Conservation (phyloP, 2,797 vertebrate genomes). For the Diplodus puntazzo region DNA sequence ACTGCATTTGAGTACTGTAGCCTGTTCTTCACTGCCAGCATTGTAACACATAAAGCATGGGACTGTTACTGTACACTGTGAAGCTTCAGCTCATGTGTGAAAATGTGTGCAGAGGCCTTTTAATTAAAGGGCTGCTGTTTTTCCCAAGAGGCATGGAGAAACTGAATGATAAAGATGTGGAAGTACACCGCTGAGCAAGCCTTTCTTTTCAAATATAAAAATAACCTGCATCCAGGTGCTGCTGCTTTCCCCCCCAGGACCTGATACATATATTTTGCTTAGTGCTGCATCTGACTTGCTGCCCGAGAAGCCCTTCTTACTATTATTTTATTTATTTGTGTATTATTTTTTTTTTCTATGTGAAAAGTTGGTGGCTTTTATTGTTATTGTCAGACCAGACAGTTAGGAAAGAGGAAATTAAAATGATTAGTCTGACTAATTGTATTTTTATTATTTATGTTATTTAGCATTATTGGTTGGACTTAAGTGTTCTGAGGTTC, state of each 20-base stretch:
- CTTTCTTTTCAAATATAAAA: background rate
- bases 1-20: slow-evolving; percentile 53
- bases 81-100: slow-evolving; percentile 31
- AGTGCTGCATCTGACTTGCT: slow-evolving; percentile 49
- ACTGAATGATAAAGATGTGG: slow-evolving; percentile 35
- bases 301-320: slow-evolving; percentile 3
- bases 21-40: slow-evolving; percentile 48
- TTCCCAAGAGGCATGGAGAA: slow-evolving; percentile 46
- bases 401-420: background rate
- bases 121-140: slow-evolving; percentile 14
- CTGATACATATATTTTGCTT: slow-evolving; percentile 16
- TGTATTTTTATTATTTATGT: background rate
- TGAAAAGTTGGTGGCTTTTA: background rate
- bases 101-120: slow-evolving; percentile 15
- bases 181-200: slow-evolving; percentile 35
- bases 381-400: background rate
- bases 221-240: slow-evolving; percentile 49
- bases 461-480: background rate
- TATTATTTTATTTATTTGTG: background rate
- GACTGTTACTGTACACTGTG: slow-evolving; percentile 32
- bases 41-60: slow-evolving; percentile 60
- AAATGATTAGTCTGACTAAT: background rate
- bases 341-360: background rate
- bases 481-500: background rate
- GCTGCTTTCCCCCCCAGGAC: slow-evolving; percentile 17